These are phyloP conservation scores for Brienomyrus brachyistius DNA, from an alignment of 2,113 vertebrate genomes.

Conservation along the genomic window DNA sequence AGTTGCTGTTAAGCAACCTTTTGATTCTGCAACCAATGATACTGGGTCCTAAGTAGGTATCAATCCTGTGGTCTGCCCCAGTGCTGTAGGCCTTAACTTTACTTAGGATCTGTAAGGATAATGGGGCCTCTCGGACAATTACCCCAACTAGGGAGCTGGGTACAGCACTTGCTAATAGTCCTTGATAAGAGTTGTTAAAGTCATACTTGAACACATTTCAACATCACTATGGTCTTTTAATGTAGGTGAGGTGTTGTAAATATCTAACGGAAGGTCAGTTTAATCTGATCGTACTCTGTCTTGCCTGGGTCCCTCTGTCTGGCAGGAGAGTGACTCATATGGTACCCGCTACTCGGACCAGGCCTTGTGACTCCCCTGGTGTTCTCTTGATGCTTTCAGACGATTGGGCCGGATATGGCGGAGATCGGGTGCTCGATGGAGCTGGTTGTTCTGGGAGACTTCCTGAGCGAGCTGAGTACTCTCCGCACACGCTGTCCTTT, in stretches of 20 bases:
- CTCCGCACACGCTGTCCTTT: not conserved
- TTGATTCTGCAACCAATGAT: not conserved
- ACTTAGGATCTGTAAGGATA: not conserved
- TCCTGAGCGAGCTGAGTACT: not conserved
- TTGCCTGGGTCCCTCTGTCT: not conserved
- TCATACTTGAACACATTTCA: not conserved
- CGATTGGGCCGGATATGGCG: not conserved
- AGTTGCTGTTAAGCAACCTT: constrained; percentile 13
- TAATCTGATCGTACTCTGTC: not conserved
- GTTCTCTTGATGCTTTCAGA: not conserved
- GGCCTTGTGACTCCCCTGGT: not conserved
- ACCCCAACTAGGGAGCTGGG: not conserved
- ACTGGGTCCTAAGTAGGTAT: not conserved
- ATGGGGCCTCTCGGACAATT: not conserved
- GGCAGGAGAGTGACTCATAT: not conserved
- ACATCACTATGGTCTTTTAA: not conserved
- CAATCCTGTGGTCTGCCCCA: not conserved
- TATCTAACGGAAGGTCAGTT: not conserved
- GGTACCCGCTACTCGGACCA: not conserved
- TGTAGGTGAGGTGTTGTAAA: not conserved
- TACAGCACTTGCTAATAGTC: not conserved
- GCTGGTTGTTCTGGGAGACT: not conserved
- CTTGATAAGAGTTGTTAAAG: not conserved
- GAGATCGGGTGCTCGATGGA: not conserved
- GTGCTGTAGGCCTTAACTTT: not conserved